phyloP scores from a whole-genome alignment of 2,797 vertebrate genomes.

The Emys orbicularis region DNA sequence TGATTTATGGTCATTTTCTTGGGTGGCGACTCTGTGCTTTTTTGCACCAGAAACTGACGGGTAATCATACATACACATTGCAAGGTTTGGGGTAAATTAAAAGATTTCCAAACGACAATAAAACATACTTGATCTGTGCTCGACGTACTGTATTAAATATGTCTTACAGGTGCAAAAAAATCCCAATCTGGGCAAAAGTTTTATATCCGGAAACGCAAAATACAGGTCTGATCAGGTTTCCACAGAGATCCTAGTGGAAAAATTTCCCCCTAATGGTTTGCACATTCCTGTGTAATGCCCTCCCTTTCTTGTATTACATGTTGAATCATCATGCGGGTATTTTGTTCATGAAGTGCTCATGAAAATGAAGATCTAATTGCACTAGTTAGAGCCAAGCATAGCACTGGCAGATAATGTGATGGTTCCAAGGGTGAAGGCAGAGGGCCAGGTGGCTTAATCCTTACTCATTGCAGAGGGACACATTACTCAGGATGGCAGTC shows the following conservation, averaged over 20 bases:
- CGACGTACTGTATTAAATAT: conserved; percentile 80
- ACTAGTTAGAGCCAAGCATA: conserved; percentile 68
- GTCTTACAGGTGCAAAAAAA: conserved; percentile 81
- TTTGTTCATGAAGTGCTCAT: conserved; percentile 70
- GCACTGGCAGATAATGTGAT: conserved; percentile 75
- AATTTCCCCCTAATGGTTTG: conserved; percentile 80
- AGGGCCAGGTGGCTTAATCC: conserved; percentile 70
- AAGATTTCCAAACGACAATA: conserved; percentile 69
- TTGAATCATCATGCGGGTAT: conserved; percentile 68
- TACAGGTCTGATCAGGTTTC: conserved; percentile 80
- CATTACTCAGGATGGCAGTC: conserved; percentile 60
- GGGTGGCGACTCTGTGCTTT: conserved; percentile 15
- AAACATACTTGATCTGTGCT: conserved; percentile 77
- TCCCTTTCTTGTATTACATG: conserved; percentile 73
- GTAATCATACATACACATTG: conserved; percentile 52
- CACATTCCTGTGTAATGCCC: conserved; percentile 82
- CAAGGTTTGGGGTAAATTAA: conserved; percentile 15
- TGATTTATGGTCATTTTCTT: conserved; percentile 27
- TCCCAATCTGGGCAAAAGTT: conserved; percentile 78
- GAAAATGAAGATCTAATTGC: conserved; percentile 74
- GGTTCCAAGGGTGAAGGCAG: conserved; percentile 64
- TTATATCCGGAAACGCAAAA: conserved; percentile 81
- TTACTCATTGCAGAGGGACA: conserved; percentile 57
- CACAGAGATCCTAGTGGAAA: conserved; percentile 80
- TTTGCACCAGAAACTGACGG: conserved; percentile 24